Conservation (phyloP, 2,888 invertebrate species). For the Xestia ashworthii region DNA sequence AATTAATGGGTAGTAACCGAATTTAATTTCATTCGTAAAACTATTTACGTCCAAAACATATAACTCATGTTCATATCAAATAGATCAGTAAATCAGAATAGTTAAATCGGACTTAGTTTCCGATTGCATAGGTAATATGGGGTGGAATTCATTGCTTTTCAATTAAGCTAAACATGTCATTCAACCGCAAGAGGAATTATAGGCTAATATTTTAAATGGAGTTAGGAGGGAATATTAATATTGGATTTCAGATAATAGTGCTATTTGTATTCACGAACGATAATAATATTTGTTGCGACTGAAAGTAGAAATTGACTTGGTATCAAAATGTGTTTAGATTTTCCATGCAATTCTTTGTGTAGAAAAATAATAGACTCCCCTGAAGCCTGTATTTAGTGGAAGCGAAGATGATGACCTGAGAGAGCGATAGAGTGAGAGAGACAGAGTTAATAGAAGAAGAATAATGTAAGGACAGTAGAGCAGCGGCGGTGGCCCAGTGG, state of each 20-base stretch:
- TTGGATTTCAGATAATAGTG: slow-evolving; percentile 32
- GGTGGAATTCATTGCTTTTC: slow-evolving; percentile 51
- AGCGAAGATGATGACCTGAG: neutral
- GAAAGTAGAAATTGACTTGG: slow-evolving; percentile 45
- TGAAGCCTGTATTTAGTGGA: slow-evolving; percentile 6
- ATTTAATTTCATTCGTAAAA: slow-evolving; percentile 23
- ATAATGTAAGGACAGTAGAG: too few relatives aligned
- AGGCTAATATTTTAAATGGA: slow-evolving; percentile 45
- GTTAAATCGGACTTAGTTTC: slow-evolving; percentile 48
- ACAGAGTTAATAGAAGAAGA: neutral
- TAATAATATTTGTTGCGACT: slow-evolving; percentile 39
- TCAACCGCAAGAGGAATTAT: slow-evolving; percentile 30
- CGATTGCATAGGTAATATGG: slow-evolving; percentile 43
- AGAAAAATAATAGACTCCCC: slow-evolving; percentile 1
- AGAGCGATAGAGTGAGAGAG: neutral
- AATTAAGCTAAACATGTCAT: slow-evolving; percentile 58
- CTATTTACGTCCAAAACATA: slow-evolving; percentile 21
- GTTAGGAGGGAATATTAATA: slow-evolving; percentile 39
- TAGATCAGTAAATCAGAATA: slow-evolving; percentile 42
- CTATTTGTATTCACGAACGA: slow-evolving; percentile 40
- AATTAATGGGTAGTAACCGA: slow-evolving; percentile 21
- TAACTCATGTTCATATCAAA: slow-evolving; percentile 6
- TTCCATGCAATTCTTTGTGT: slow-evolving; percentile 14
- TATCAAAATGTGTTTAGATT: slow-evolving; percentile 49
- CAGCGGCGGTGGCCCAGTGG: too few relatives aligned